A percentile compares a stretch with the other conserved stretches of the same genome.
Evolutionary conservation across 2,113 vertebrate genomes (phyloP).

Genomic region (Microcebus tavaratra): DNA sequence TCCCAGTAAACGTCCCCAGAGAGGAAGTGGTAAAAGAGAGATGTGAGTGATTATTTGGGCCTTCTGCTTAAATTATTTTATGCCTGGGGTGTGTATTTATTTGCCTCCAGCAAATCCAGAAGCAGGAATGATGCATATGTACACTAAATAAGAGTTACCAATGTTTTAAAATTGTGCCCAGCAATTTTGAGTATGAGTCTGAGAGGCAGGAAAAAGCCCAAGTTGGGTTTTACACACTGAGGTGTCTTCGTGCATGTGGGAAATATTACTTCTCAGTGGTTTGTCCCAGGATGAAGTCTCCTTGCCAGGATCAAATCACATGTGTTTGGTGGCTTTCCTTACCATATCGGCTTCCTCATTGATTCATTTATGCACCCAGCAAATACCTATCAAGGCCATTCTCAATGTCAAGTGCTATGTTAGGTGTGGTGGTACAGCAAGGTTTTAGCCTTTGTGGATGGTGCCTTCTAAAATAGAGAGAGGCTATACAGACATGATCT

Average conservation of each 20-base stretch:
- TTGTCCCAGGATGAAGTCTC: background rate
- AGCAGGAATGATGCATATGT: background rate
- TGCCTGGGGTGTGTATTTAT: background rate
- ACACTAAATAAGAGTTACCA: background rate
- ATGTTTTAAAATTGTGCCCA: background rate
- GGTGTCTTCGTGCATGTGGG: background rate
- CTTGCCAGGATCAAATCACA: background rate
- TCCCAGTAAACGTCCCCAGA: background rate
- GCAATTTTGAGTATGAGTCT: no score
- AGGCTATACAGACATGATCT: fast-evolving
- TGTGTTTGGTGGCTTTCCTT: fast-evolving
- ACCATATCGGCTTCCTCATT: fast-evolving
- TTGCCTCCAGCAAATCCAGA: constrained; percentile 43
- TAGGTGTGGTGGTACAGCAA: fast-evolving
- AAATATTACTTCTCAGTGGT: background rate
- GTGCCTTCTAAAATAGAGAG: background rate
- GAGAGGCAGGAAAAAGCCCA: background rate
- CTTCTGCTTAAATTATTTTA: constrained; percentile 38
- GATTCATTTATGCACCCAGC: fast-evolving
- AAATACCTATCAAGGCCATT: fast-evolving
- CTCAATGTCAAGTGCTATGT: fast-evolving
- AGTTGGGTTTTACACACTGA: fast-evolving
- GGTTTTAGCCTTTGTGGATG: background rate
- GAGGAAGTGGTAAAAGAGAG: background rate
- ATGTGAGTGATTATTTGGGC: background rate